A percentile compares a stretch with the other conserved stretches of the same genome.
These are phyloP conservation scores for Gavialis gangeticus DNA, from an alignment of 2,113 vertebrate species.

Conservation along the genomic window DNA sequence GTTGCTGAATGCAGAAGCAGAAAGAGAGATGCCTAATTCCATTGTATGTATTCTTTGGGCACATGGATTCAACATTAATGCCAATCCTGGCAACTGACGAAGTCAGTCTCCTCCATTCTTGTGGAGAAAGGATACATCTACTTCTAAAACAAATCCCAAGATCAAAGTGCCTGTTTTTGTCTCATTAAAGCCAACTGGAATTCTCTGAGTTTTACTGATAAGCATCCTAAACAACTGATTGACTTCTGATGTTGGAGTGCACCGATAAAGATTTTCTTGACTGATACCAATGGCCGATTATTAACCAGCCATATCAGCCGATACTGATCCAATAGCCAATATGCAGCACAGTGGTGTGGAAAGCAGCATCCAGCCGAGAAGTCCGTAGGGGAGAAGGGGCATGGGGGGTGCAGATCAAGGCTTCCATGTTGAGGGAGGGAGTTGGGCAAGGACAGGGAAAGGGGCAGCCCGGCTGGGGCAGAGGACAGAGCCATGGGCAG, in stretches of 20 bases:
- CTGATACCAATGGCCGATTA: no score
- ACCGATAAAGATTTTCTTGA: no score
- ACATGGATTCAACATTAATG: background rate
- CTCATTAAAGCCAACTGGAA: rapidly evolving
- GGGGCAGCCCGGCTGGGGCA: no score
- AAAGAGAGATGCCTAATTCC: background rate
- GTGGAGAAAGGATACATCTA: rapidly evolving
- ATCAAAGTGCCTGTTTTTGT: background rate
- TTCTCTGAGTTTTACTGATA: background rate
- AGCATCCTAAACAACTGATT: background rate
- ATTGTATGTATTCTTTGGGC: background rate
- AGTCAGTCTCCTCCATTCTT: background rate
- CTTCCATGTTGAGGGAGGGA: no score
- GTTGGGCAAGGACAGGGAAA: no score
- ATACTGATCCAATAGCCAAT: no score
- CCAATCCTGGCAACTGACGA: background rate
- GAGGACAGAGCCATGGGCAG: no score
- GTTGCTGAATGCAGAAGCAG: background rate
- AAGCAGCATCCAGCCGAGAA: no score
- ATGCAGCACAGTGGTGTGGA: no score
- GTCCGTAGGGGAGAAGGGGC: no score
- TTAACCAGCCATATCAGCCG: no score
- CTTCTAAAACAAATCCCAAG: background rate
- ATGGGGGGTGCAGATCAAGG: no score
- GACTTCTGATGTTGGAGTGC: background rate